Evolutionary conservation across 2,888 invertebrate genomes (phyloP).

Genomic region (Hirtodrosophila cameraria): DNA sequence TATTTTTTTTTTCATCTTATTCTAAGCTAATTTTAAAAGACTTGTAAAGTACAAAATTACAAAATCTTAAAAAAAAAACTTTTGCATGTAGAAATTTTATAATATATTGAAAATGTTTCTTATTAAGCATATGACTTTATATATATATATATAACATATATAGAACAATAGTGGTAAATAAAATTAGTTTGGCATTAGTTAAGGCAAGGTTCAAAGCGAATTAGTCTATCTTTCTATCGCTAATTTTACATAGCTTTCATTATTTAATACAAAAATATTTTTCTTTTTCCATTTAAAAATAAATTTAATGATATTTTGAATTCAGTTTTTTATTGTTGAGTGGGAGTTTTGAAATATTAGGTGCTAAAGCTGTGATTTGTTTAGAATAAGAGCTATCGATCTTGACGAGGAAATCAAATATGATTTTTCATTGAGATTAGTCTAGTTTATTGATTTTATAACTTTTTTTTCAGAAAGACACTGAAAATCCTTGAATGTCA

Average conservation of each 20-base stretch:
- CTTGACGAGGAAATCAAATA: no score
- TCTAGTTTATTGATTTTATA: no score
- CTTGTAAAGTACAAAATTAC: not conserved
- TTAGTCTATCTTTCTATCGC: not conserved
- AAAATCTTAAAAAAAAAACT: not conserved
- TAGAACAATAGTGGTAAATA: slow-evolving; percentile 25
- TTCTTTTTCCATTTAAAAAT: not conserved
- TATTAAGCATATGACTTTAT: slow-evolving; percentile 11
- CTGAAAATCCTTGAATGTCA: not conserved
- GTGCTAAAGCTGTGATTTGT: no score
- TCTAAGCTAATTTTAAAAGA: not conserved
- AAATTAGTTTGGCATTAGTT: slow-evolving; percentile 17
- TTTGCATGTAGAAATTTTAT: slow-evolving; percentile 6
- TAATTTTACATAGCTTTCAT: slow-evolving; percentile 34
- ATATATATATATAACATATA: not conserved
- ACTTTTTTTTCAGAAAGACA: no score
- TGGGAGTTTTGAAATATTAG: no score
- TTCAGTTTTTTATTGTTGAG: no score
- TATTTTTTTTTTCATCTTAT: slow-evolving; percentile 1
- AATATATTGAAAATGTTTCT: slow-evolving; percentile 6
- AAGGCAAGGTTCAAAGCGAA: slow-evolving; percentile 3
- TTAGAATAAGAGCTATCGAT: no score
- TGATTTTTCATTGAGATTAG: no score
- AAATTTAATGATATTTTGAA: no score
- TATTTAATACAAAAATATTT: slow-evolving; percentile 22